Percentiles rank a stretch among this genome's conserved stretches.
Conservation (phyloP, 2,888 invertebrate species). For the Toxonevra muliebris region DNA sequence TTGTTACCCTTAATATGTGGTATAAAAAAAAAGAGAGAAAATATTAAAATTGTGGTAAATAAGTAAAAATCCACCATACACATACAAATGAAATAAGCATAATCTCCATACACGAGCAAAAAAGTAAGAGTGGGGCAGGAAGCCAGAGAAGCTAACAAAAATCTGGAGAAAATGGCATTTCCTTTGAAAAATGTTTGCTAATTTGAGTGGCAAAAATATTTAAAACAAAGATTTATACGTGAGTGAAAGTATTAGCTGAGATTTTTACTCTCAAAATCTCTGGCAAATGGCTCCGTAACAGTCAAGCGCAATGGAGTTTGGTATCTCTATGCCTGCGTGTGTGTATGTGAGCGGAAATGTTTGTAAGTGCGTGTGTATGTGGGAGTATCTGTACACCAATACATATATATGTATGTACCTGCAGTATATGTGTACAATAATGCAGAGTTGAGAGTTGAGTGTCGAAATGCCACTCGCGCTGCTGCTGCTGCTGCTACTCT, state of each 20-base stretch:
- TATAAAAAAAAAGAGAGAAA: constrained; percentile 32
- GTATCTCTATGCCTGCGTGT: neutral
- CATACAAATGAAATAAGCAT: neutral
- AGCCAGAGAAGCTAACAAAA: neutral
- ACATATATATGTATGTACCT: constrained; percentile 7
- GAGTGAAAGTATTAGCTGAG: constrained; percentile 24
- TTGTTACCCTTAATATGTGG: constrained; percentile 2
- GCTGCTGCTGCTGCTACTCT: constrained; percentile 5
- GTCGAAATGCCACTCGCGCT: constrained; percentile 22
- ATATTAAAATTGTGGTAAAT: constrained; percentile 55
- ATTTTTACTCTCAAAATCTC: constrained; percentile 20
- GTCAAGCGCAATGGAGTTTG: neutral
- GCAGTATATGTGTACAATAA: no score
- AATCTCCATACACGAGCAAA: neutral
- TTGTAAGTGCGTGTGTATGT: constrained; percentile 2
- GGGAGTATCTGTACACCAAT: neutral
- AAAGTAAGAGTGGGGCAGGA: neutral
- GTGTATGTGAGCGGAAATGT: neutral
- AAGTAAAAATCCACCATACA: constrained; percentile 43
- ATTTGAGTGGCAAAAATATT: constrained; percentile 28
- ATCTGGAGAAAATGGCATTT: neutral
- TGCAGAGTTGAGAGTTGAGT: constrained; percentile 1
- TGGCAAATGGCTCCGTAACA: neutral
- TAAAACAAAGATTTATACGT: constrained; percentile 26
- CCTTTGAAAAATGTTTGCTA: constrained; percentile 29